Base-by-base conservation (phyloP, 2,888 invertebrate species). In the Ornithoptera alexandrae region DNA sequence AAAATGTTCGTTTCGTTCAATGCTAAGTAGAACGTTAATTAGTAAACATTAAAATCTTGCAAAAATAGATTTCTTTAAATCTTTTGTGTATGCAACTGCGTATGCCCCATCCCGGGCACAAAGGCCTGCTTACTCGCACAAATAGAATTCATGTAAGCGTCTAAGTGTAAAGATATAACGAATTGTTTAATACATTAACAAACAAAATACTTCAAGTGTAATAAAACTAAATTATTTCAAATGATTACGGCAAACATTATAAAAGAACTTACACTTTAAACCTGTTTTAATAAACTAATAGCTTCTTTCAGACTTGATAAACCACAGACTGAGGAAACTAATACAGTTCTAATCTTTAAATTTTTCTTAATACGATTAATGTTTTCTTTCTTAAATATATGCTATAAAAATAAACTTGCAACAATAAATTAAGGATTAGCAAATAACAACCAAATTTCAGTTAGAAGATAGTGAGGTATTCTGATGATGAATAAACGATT, bases 51-150 rank as follows among this genome's bases (percentile, higher is more conserved):
- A 68, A 68, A 65, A 56, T 36, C 6, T 8, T 63, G 58, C 53
- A 56, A 67, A 70, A 66, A 58, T 58, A 59, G 70, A 66, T 76
- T 73, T 72, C 73, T 73, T 71, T 69, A 72, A 74, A 75, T 72
- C 73, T 75, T 77, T 76, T 76, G 71, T 75, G 72, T 74, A 75
- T 76, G 72, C 72, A 72, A 72, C 68, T 73, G 72, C 71, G 71
- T 75, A 73, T 73, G 74, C 72, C 75, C 72, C 72, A 64, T 71
- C 72, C 72, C 61, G 67, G 64, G 70, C 60, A 64, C 59, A 70
- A 67, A 70, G 64, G 57, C 61, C 64, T 64, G 70, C 67, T 67
- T 67, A 70, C 60, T 63, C 67, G 64, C 61, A 60, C 70, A 70
- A 70, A 70, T 70, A 70, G 64, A 67, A 70, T 70, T 70, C 64